Evolutionary conservation across 2,888 invertebrate species (phyloP).

Genomic region (Tenthredo amoena): DNA sequence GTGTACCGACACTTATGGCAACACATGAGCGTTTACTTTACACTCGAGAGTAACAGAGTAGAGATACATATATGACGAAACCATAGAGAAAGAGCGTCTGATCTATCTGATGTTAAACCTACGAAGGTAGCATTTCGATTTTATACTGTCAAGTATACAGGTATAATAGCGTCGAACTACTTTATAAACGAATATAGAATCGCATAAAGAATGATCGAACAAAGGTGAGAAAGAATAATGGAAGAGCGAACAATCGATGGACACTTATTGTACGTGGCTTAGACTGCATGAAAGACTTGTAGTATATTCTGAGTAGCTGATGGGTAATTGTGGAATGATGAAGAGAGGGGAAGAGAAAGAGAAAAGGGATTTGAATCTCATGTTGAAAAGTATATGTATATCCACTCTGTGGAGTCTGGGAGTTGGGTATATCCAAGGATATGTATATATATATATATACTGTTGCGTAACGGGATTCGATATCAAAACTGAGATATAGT

Average conservation of each 20-base stretch:
- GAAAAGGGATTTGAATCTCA: constrained; percentile 13
- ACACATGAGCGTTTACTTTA: not conserved
- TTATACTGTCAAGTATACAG: not conserved
- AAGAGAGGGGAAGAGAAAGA: not conserved
- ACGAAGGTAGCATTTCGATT: not conserved
- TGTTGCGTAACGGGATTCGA: constrained; percentile 35
- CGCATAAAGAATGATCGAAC: not conserved
- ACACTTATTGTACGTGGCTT: constrained; percentile 19
- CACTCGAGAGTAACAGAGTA: not conserved
- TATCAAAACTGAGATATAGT: constrained; percentile 38
- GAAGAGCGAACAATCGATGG: constrained; percentile 10
- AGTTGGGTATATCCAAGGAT: not conserved
- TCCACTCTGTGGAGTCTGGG: not conserved
- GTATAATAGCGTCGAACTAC: not conserved
- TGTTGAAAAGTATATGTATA: not conserved
- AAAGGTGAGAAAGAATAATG: not conserved
- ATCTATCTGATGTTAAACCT: not conserved
- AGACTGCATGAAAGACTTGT: not conserved
- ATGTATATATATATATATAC: not conserved
- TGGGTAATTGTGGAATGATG: not conserved
- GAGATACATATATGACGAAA: not conserved
- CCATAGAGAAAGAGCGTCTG: not conserved
- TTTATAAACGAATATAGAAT: not conserved
- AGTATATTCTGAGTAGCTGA: constrained; percentile 1
- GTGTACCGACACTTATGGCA: not conserved